A percentile compares a stretch with the other conserved stretches of the same genome.
Conservation (phyloP, 1,140 invertebrate species). For the Achroia grisella region DNA sequence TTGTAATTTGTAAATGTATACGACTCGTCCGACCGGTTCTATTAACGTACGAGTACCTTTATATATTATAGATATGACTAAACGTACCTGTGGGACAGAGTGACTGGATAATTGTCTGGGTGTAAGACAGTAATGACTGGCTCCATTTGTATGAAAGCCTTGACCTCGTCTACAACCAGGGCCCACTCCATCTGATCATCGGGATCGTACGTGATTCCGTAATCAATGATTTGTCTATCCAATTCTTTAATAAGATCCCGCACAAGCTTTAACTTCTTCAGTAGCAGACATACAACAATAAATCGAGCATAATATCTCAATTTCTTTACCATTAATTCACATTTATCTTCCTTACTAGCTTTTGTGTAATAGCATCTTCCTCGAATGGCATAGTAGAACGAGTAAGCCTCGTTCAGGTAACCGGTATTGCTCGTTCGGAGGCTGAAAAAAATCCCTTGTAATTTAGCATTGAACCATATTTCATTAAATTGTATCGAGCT, state of each 20-base stretch:
- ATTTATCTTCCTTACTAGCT: slow-evolving; percentile 94
- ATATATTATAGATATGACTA: too few species aligned
- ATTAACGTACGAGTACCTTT: too few species aligned
- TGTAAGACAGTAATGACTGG: slow-evolving; percentile 91
- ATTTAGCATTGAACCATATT: neutral
- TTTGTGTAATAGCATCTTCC: slow-evolving; percentile 95
- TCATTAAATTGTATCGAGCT: neutral
- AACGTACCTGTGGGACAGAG: slow-evolving; percentile 84
- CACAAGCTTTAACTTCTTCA: slow-evolving; percentile 96
- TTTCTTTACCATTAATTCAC: slow-evolving; percentile 98
- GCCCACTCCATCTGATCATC: slow-evolving; percentile 98
- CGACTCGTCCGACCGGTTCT: too few species aligned
- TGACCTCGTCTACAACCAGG: slow-evolving; percentile 94
- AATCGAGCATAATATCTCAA: slow-evolving; percentile 96
- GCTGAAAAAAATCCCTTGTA: slow-evolving; percentile 69
- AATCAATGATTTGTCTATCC: slow-evolving; percentile 93
- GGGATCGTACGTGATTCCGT: slow-evolving; percentile 94
- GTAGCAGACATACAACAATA: slow-evolving; percentile 95
- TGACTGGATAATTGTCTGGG: slow-evolving; percentile 85
- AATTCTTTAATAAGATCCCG: slow-evolving; percentile 93
- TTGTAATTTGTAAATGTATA: too few species aligned
- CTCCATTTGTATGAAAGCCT: slow-evolving; percentile 95
- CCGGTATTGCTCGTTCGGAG: slow-evolving; percentile 96
- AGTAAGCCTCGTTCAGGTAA: slow-evolving; percentile 96
- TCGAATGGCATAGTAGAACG: slow-evolving; percentile 96